These are phyloP conservation scores for Struthio camelus DNA, from an alignment of 2,113 vertebrate genomes.

Conservation along the genomic window DNA sequence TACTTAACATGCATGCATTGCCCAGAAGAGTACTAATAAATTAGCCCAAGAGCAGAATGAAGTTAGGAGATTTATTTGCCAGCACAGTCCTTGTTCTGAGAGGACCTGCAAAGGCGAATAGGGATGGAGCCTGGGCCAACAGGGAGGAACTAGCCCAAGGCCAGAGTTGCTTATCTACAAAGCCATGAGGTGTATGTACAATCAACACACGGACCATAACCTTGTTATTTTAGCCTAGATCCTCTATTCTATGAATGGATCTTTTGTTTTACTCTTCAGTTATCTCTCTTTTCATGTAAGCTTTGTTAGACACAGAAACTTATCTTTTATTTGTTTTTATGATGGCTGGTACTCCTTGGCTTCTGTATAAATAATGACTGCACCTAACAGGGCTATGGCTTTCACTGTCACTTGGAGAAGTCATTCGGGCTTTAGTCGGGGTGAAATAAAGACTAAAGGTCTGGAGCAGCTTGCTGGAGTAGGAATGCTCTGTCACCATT, in stretches of 20 bases:
- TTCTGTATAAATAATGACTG: not conserved
- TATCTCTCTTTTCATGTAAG: not conserved
- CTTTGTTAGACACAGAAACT: not conserved
- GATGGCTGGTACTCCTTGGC: not conserved
- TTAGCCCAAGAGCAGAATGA: not conserved
- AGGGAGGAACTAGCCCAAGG: not conserved
- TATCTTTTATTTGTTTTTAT: not conserved
- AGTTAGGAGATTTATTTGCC: not conserved
- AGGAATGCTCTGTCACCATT: not conserved
- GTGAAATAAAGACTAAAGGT: not conserved
- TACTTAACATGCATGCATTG: not conserved
- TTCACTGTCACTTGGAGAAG: not conserved
- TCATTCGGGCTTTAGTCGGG: not conserved
- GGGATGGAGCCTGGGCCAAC: not conserved
- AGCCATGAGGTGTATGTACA: not conserved
- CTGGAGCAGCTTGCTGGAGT: not conserved
- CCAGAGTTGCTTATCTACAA: not conserved
- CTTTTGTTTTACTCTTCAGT: not conserved
- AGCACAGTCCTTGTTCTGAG: not conserved
- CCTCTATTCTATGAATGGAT: not conserved
- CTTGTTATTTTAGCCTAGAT: not conserved
- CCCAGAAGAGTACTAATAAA: not conserved
- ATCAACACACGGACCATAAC: not conserved
- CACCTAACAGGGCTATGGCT: not conserved
- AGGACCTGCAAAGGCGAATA: not conserved